These are phyloP conservation scores for Stegana nigrithorax DNA, from an alignment of 2,888 invertebrate genomes.

Conservation along the genomic window DNA sequence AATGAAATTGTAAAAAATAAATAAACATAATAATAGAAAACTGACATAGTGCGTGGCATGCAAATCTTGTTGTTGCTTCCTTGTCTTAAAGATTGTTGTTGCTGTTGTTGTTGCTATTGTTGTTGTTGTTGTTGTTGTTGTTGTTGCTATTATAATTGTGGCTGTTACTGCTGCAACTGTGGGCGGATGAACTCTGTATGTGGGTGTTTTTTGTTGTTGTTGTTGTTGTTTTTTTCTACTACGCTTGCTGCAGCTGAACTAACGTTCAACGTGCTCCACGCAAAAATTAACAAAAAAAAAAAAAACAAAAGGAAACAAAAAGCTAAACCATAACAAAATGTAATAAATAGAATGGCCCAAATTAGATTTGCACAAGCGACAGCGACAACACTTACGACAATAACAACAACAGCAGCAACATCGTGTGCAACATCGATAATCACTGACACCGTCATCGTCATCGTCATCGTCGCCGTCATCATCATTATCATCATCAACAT, in stretches of 20 bases:
- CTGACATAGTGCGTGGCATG: neutral
- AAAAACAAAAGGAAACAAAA: neutral
- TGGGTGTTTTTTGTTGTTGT: no score
- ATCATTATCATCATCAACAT: no score
- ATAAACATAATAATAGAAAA: no score
- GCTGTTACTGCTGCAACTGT: neutral
- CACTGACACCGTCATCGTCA: no score
- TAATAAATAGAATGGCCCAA: neutral
- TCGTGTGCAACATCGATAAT: no score
- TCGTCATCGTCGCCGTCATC: no score
- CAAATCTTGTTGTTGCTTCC: neutral
- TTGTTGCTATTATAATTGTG: neutral
- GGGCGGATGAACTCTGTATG: neutral
- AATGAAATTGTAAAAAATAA: no score
- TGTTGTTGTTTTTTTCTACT: neutral
- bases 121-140: neutral
- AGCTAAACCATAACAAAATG: neutral
- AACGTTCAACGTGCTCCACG: no score
- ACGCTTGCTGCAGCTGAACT: neutral
- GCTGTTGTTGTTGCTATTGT: no score
- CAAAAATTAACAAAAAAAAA: neutral
- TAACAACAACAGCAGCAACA: neutral
- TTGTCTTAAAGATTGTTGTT: no score
- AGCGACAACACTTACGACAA: neutral
- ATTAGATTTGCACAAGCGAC: slow-evolving; percentile 6